These are phyloP conservation scores for Teleogryllus oceanicus DNA, from an alignment of 2,888 invertebrate species.

Conservation along the genomic window DNA sequence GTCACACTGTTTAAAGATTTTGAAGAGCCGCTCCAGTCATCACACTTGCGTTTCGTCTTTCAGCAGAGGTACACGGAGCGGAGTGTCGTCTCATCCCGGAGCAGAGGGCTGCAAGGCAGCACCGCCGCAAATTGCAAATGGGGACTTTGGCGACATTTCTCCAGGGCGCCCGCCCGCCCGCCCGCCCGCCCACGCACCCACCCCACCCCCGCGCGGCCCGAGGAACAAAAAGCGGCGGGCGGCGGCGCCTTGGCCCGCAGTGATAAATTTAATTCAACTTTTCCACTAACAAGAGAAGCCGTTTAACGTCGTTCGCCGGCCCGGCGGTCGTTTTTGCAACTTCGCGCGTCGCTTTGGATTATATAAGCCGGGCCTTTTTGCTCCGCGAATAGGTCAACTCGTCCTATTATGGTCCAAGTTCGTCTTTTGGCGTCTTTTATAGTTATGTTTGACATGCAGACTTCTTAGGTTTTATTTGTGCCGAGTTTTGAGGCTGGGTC, in stretches of 20 bases:
- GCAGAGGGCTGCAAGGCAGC: background rate
- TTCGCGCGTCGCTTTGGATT: background rate
- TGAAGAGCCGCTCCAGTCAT: no score
- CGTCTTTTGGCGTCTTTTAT: background rate
- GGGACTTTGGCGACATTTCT: background rate
- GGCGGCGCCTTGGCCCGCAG: background rate
- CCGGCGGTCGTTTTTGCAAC: background rate
- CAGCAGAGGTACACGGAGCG: no score
- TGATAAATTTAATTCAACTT: slow-evolving; percentile 18
- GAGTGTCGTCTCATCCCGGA: no score
- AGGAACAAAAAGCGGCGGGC: no score
- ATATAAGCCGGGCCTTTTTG: background rate
- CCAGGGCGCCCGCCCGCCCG: background rate
- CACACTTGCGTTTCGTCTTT: no score
- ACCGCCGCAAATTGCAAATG: background rate
- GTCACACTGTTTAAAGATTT: no score
- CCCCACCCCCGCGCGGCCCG: no score
- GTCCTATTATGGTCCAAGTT: background rate
- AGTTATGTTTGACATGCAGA: background rate
- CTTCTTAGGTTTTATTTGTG: background rate
- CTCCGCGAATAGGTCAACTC: background rate
- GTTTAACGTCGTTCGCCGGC: background rate
- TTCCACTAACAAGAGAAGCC: background rate
- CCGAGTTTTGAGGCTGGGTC: no score
- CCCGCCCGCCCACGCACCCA: no score